Conservation (phyloP, 2,113 vertebrate species). For the Melanocharis versteri region DNA sequence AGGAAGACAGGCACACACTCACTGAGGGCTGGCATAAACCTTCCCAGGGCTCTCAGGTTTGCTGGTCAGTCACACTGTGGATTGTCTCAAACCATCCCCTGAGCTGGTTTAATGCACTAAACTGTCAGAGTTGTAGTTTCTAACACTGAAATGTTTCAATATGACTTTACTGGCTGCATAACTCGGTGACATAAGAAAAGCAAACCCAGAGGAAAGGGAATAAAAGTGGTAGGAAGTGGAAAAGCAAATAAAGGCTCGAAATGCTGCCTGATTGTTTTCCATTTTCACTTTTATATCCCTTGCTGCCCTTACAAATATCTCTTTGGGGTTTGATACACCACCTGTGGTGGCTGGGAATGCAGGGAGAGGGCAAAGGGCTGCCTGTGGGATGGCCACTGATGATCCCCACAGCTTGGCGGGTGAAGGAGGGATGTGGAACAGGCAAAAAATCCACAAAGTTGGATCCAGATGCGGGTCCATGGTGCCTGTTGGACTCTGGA, state of each 20-base stretch:
- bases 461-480: fast-evolving
- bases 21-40: background rate
- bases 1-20: background rate
- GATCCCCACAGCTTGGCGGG: fast-evolving
- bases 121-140: background rate
- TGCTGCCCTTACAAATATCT: background rate
- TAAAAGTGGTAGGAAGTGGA: background rate
- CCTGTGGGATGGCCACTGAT: fast-evolving
- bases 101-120: background rate
- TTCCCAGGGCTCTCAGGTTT: fast-evolving
- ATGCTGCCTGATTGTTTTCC: background rate
- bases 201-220: background rate
- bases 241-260: background rate
- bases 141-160: background rate
- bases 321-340: fast-evolving
- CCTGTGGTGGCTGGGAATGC: fast-evolving
- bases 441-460: background rate
- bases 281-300: background rate
- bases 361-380: background rate
- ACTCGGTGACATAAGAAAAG: background rate
- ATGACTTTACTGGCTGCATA: background rate
- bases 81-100: background rate
- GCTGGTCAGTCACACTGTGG: background rate
- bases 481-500: fast-evolving
- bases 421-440: background rate